Base-by-base conservation (phyloP, 2,797 vertebrate genomes). In the Tangara arthus region DNA sequence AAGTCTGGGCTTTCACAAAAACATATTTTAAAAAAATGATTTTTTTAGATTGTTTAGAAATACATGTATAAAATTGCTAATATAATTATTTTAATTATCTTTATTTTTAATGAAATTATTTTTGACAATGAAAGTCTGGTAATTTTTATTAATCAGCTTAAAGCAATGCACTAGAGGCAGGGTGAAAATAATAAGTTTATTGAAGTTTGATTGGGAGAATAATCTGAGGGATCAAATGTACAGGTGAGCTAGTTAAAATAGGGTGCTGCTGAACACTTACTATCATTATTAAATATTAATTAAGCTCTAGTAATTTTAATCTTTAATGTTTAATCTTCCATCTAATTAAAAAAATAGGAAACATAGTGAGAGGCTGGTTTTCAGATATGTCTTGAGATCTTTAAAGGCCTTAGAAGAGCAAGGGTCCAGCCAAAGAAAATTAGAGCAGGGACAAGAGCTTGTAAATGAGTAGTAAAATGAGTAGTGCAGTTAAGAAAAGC, bases 1-100 rank as follows among this genome's bases (percentile, higher is more conserved):
- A 50, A 59, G 5, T 13, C 18, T 69, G 26, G 17, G 5, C 18
- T 71, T 90, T n/a, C 35, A 23, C 37, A 22, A 37, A 65, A 61
- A 7, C 15, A 8, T 1, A 0, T 30, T n/a, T 30, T 16, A 0
- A 2, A 26, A 23, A 26, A 8, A 2, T 13, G 11, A 0, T 12
- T 49, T 53, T 2, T 49, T 71, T 46, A 53, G 7, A 1, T 22
- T 50, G 11, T 11, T 49, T 41, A 35, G 27, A 26, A 49, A 12
- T 46, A 1, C 4, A 3, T 12, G 2, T n/a, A 13, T 42, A 60
- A 60, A 64, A 34, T 11, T 27, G 24, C 22, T 44, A 17, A 34
- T 24, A 8, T 35, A 28, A 4, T 20, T 87, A 0, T 72, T 11
- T 17, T 77, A 21, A 24, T 68, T 34, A 23, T 24, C 10, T 26